A percentile compares a stretch with the other conserved stretches of the same genome.
phyloP scores from a whole-genome alignment of 2,888 invertebrate genomes.

The Bruchidius siliquastri region DNA sequence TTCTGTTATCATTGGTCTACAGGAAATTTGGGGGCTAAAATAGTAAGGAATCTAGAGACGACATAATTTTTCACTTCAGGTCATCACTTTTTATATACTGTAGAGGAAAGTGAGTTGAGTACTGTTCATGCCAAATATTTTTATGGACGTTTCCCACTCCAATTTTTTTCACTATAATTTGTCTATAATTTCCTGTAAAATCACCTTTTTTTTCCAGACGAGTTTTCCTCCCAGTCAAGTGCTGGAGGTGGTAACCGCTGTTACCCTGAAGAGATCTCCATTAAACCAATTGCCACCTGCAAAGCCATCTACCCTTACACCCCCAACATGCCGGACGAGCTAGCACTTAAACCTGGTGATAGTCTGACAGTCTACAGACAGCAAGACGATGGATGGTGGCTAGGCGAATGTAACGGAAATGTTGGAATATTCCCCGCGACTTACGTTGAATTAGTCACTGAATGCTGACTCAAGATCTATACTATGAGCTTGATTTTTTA shows the following conservation, averaged over 20 bases:
- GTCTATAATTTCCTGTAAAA: no score
- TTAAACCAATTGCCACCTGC: constrained; percentile 64
- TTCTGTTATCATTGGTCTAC: no score
- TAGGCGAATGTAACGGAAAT: constrained; percentile 79
- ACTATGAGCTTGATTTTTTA: background rate
- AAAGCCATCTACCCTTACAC: constrained; percentile 83
- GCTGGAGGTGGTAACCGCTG: constrained; percentile 42
- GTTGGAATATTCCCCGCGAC: constrained; percentile 92
- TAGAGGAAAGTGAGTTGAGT: no score
- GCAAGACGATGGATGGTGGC: constrained; percentile 93
- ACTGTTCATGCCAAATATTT: no score
- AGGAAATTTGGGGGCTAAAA: no score
- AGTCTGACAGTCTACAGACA: constrained; percentile 84
- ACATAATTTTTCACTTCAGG: no score
- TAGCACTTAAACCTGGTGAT: constrained; percentile 68
- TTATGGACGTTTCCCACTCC: no score
- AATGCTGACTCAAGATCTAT: background rate
- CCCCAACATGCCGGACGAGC: constrained; percentile 82
- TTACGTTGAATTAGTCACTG: constrained; percentile 63
- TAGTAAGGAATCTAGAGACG: no score
- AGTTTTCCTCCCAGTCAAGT: constrained; percentile 73
- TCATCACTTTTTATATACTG: no score
- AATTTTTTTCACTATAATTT: no score
- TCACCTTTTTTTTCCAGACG: constrained; percentile 59
- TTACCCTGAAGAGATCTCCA: constrained; percentile 41